Base-by-base conservation (phyloP, 1,140 invertebrate species). In the Mylabris phalerata region DNA sequence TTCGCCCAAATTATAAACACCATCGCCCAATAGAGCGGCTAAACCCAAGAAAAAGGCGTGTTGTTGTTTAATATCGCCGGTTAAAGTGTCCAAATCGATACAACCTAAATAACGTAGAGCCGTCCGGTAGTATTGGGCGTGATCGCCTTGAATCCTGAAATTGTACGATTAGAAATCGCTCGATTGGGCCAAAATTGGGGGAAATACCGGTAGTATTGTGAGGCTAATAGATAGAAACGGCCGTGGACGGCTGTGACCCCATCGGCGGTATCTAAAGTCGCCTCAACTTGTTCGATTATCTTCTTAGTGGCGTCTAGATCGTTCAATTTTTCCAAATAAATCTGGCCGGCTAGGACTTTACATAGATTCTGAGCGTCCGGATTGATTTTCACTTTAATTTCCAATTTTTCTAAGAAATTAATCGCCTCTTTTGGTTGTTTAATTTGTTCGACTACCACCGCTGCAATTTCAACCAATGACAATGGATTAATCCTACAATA, bases 1-100 rank as follows among this genome's bases (percentile, higher is more conserved):
- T 78, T 99, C 97, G 0, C 95, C 96, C 69, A 99, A 88, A 75
- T 99, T 99, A 74, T 98, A 99, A 11, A 99, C 91, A 41, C 90
- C 92, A 69, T 98, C 91, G 7, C 95, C 96, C 1, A 98, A 74
- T 9, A 99, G 80, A 0, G 95, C 96, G 7, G 97, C 95, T 4
- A 99, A 76, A 0, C 93, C 91, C 10, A 99, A 79, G 65, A 93
- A 89, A 72, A 95, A 93, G 0, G 95, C 96, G 72, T 89, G 88
- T 64, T 88, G 87, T 59, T 82, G 82, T 76, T 90, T 88, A 70
- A 86, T 84, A 64, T 83, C 81, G 56, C 75, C 78, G 39, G 77
- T 77, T 19, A 84, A 70, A 10, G 84, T 85, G 32, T 84, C 82
- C 3, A 95, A 78, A 19, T 92, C 83, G 44, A 90, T 91, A 73